phyloP scores from a whole-genome alignment of 2,113 vertebrate species.

The Numida meleagris region DNA sequence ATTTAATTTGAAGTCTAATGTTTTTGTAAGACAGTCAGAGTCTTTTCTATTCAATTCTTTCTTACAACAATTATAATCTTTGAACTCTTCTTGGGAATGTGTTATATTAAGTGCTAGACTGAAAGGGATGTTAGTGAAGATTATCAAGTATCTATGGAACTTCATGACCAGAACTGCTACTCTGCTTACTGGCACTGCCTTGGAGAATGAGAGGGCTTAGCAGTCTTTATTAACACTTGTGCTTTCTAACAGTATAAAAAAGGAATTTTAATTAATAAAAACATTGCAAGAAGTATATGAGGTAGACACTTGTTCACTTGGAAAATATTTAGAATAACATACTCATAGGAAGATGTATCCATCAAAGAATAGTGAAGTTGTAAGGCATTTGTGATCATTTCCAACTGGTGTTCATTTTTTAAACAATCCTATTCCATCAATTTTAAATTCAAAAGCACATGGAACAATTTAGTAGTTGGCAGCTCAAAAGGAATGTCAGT shows the following conservation, averaged over 20 bases:
- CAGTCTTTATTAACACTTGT: not conserved
- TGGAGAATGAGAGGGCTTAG: not conserved
- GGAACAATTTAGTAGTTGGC: not conserved
- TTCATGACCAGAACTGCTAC: not conserved
- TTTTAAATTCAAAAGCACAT: not conserved
- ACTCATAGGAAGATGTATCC: not conserved
- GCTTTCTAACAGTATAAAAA: not conserved
- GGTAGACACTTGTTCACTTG: not conserved
- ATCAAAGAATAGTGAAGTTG: not conserved
- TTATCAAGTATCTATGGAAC: not conserved
- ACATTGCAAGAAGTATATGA: not conserved
- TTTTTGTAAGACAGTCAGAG: not conserved
- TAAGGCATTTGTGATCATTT: not conserved
- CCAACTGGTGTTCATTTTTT: rapidly evolving
- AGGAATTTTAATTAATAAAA: not conserved
- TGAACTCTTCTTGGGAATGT: not conserved
- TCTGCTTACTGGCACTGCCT: not conserved
- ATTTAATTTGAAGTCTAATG: not conserved
- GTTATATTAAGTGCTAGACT: not conserved
- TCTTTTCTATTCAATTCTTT: not conserved
- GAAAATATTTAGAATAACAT: not conserved
- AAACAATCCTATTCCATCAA: not conserved
- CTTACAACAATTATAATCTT: not conserved
- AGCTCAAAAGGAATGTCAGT: not conserved
- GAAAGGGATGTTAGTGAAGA: not conserved